Evolutionary conservation across 2,888 invertebrate genomes (phyloP), one percentile per base, ranked within the genome.

Genomic region (Tetranychus truncatus): DNA sequence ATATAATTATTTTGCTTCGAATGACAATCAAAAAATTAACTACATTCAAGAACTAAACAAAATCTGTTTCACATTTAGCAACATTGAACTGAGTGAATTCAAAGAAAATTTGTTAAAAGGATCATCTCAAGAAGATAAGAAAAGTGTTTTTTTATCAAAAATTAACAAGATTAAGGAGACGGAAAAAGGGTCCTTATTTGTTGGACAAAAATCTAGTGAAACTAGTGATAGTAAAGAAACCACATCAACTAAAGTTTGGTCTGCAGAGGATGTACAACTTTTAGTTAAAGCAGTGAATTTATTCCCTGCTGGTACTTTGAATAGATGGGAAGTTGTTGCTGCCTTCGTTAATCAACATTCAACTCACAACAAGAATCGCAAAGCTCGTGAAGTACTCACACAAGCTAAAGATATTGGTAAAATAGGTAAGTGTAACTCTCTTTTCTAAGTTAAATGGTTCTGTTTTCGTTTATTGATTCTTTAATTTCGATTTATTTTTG

Each of bases 211-310:
- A 67, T 24, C 74, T 7, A 15, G 21, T 18, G 71, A 69, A 18
- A 74, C 45, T 45, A 18, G 45, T 20, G 11, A 73, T 21, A 55
- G 5, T 71, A 72, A 72, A 6, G 73, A 73, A 73, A 45, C 79
- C 79, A 75, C 45, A 6, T 24, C 46, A 1, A 67, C 76, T 15
- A 74, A 77, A 67, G 78, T 86, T 76, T 99, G 99, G 99, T 87
- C 87, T 18, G 88, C 88, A 74, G 91, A 90, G 77, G 92, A 94
- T 82, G 86, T 93, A 24, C 92, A 93, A 81, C 84, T 93, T 72
- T 86, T 99, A 4, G 94, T 97, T 74, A 99, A 99, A 84, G 95
- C 95, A 24, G 95, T 97, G 0, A 97, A 97, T 84, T 84, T 97
- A 6, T 99, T 96, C 82, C 99, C 99, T 0, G 95, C 96, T 7